Evolutionary conservation across 2,888 invertebrate genomes (phyloP).

Genomic region (Argynnis bischoffii): DNA sequence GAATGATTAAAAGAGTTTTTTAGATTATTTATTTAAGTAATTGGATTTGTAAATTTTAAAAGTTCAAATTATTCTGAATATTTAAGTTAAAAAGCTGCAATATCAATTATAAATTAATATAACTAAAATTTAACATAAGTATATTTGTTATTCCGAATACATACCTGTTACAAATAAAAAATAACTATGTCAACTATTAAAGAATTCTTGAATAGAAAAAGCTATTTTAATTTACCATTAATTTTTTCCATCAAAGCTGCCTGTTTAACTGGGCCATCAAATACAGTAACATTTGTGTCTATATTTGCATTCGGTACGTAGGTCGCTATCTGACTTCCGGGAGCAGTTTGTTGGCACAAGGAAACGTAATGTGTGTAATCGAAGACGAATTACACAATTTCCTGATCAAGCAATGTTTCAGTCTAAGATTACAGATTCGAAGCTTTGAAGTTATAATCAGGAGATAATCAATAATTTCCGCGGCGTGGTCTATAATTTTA

Average conservation of each 20-base stretch:
- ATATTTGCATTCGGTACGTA: slow-evolving; percentile 32
- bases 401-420: slow-evolving; percentile 46
- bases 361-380: slow-evolving; percentile 57
- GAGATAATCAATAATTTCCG: no score
- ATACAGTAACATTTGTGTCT: slow-evolving; percentile 25
- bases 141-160: no score
- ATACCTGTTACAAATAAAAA: no score
- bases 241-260: neutral
- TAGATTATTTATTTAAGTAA: neutral
- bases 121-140: no score
- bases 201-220: no score
- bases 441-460: neutral
- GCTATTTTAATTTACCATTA: no score
- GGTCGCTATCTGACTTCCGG: slow-evolving; percentile 56
- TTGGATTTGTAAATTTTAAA: neutral
- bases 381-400: slow-evolving; percentile 67
- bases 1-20: neutral
- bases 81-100: no score
- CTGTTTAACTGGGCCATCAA: slow-evolving; percentile 11
- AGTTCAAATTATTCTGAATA: neutral
- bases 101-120: no score
- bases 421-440: slow-evolving; percentile 15
- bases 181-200: no score
- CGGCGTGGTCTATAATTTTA: no score
- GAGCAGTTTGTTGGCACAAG: slow-evolving; percentile 48